A percentile compares a stretch with the other conserved stretches of the same genome.
phyloP scores from a whole-genome alignment of 2,113 vertebrate species.

The Ctenomys sociabilis region DNA sequence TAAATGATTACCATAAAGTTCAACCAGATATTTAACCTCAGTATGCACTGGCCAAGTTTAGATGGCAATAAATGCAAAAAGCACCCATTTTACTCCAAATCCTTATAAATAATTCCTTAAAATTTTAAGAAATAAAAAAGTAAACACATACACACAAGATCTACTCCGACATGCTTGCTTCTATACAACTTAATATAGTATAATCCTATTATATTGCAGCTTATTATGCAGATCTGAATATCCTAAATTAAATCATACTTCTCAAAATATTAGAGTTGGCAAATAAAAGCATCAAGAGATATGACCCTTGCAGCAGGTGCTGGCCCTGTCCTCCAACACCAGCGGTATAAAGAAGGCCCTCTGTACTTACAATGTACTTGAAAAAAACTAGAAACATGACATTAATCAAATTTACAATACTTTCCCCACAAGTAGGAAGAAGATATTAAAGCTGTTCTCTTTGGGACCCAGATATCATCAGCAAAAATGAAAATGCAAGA shows the following conservation, averaged over 20 bases:
- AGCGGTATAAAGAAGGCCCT: conserved; percentile 67
- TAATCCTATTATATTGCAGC: conserved; percentile 67
- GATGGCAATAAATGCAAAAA: conserved; percentile 77
- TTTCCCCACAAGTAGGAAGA: conserved; percentile 75
- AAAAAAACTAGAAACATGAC: conserved; percentile 77
- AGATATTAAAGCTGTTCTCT: conserved; percentile 78
- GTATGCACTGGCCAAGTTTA: conserved; percentile 81
- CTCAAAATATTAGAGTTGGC: conserved; percentile 58
- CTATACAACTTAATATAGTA: conserved; percentile 75
- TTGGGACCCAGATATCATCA: conserved; percentile 80
- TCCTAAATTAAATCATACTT: conserved; percentile 68
- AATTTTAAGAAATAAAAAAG: conserved; percentile 62
- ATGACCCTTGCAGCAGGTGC: conserved; percentile 61
- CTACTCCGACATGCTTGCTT: conserved; percentile 76
- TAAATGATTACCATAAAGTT: conserved; percentile 80
- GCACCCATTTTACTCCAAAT: conserved; percentile 77
- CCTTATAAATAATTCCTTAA: conserved; percentile 60
- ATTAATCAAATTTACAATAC: conserved; percentile 76
- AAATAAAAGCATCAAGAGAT: conserved; percentile 58
- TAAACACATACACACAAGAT: conserved; percentile 49
- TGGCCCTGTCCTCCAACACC: conserved; percentile 54
- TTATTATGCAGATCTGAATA: conserved; percentile 74
- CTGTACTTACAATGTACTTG: conserved; percentile 72
- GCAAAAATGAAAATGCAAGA: conserved; percentile 75
- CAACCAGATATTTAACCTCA: conserved; percentile 80